Conservation (phyloP, 1,140 invertebrate genomes). For the Musca vetustissima region DNA sequence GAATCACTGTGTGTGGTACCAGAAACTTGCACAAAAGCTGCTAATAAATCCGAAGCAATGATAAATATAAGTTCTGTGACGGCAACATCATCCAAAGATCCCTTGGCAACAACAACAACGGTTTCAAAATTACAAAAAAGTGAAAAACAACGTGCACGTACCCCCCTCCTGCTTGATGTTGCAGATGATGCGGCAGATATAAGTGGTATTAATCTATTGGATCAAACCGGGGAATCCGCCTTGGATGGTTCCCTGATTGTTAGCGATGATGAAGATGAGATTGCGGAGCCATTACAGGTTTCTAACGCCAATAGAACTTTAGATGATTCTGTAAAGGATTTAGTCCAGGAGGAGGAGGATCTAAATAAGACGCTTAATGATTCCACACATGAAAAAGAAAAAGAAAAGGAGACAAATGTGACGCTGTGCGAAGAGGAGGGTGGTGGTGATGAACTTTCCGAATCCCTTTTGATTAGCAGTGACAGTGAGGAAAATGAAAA, state of each 20-base stretch:
- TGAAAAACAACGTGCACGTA: slow-evolving; percentile 30
- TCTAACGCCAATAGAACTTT: not conserved
- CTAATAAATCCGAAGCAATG: not conserved
- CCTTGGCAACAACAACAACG: slow-evolving; percentile 1
- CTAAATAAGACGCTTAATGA: no score
- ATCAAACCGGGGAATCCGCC: slow-evolving; percentile 43
- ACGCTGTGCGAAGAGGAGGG: not conserved
- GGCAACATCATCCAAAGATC: slow-evolving; percentile 3
- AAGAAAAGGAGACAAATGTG: no score
- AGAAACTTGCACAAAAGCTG: slow-evolving; percentile 5
- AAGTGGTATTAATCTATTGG: slow-evolving; percentile 47
- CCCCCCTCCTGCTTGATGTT: not conserved
- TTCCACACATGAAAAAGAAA: no score
- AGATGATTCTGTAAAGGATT: no score
- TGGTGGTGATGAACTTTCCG: slow-evolving; percentile 5
- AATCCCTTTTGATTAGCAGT: slow-evolving; percentile 2
- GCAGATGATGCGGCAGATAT: slow-evolving; percentile 34
- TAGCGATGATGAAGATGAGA: slow-evolving; percentile 30
- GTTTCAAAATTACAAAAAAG: not conserved
- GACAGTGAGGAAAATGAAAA: slow-evolving; percentile 7
- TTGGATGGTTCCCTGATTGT: slow-evolving; percentile 35
- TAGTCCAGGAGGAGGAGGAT: no score
- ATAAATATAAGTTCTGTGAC: not conserved
- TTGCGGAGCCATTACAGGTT: no score
- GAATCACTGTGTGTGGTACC: not conserved